Conservation (phyloP, 92 coral and sea anemone genomes). For the Nematostella vectensis region DNA sequence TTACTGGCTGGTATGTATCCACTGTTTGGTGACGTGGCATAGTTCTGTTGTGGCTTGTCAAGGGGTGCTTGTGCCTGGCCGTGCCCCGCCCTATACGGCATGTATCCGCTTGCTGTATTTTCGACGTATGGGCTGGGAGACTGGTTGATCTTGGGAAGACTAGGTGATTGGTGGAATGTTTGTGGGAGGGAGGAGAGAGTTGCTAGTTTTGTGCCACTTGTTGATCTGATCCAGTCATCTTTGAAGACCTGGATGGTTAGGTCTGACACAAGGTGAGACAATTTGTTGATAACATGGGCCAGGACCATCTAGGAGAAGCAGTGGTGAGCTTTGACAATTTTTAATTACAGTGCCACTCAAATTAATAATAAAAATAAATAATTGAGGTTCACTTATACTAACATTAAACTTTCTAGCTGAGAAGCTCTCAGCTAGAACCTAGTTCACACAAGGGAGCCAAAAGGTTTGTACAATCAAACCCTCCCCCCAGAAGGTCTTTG, state of each 20-base stretch:
- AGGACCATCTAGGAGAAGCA: constrained; percentile 73
- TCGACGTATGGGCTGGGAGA: not conserved
- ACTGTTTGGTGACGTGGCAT: constrained; percentile 8
- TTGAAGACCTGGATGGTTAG: constrained; percentile 91
- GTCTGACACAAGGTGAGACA: constrained; percentile 67
- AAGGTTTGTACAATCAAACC: no score
- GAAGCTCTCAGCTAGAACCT: no score
- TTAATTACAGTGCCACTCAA: not conserved
- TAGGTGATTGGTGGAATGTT: constrained; percentile 36
- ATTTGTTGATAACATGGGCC: constrained; percentile 94
- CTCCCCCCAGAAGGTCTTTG: no score
- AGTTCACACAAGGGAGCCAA: no score
- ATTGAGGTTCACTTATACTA: no score
- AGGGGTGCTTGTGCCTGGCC: not conserved
- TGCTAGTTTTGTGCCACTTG: constrained; percentile 61
- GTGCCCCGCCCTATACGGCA: no score
- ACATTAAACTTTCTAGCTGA: no score
- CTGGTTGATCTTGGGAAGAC: constrained; percentile 29
- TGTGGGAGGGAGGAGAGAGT: constrained; percentile 42
- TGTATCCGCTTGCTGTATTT: constrained; percentile 5
- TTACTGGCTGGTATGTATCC: constrained; percentile 16
- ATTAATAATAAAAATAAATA: not conserved
- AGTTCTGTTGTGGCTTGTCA: constrained; percentile 9
- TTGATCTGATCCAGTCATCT: constrained; percentile 91
- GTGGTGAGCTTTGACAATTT: constrained; percentile 2